Percentiles rank a stretch among this genome's conserved stretches.
These are phyloP conservation scores for Glossosoma conforme DNA, from an alignment of 1,140 invertebrate genomes.

Conservation along the genomic window DNA sequence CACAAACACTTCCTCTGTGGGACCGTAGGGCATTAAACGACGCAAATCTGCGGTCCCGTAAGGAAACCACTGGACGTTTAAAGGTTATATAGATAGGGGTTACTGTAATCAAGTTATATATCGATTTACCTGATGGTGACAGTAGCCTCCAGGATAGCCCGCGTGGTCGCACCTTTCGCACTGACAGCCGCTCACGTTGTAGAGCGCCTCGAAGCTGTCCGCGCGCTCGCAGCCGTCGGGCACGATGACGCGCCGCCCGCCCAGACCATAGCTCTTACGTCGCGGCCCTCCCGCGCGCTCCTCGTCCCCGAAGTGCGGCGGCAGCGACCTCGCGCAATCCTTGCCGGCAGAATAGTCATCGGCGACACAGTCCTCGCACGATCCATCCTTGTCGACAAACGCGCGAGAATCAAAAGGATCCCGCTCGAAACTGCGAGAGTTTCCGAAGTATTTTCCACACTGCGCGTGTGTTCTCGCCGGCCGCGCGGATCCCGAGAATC, in stretches of 20 bases:
- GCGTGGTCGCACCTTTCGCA: conserved; percentile 28
- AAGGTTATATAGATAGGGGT: too few relatives aligned
- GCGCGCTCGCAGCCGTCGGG: conserved; percentile 28
- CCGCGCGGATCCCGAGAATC: conserved; percentile 8
- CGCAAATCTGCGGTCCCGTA: too few relatives aligned
- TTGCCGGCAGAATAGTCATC: conserved; percentile 20
- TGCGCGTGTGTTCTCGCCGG: conserved; percentile 17
- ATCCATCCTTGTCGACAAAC: conserved; percentile 18
- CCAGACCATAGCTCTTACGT: conserved; percentile 22
- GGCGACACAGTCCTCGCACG: conserved; percentile 13
- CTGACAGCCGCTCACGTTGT: conserved; percentile 28
- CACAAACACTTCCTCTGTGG: too few relatives aligned
- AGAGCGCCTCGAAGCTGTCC: conserved; percentile 25
- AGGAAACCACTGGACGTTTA: too few relatives aligned
- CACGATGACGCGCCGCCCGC: conserved; percentile 25
- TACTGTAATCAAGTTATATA: too few relatives aligned
- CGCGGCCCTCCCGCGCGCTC: conserved; percentile 8
- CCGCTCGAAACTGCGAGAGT: conserved; percentile 18
- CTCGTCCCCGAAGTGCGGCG: conserved; percentile 28
- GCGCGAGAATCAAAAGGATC: conserved; percentile 23
- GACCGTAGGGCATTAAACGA: too few relatives aligned
- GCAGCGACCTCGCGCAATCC: conserved; percentile 24
- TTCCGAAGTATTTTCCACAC: conserved; percentile 16
- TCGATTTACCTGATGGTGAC: conserved; percentile 27
- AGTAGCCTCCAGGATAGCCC: conserved; percentile 27